Evolutionary conservation across 2,113 vertebrate species (phyloP), one percentile per base, ranked within the genome.

Genomic region (Entosphenus tridentatus): DNA sequence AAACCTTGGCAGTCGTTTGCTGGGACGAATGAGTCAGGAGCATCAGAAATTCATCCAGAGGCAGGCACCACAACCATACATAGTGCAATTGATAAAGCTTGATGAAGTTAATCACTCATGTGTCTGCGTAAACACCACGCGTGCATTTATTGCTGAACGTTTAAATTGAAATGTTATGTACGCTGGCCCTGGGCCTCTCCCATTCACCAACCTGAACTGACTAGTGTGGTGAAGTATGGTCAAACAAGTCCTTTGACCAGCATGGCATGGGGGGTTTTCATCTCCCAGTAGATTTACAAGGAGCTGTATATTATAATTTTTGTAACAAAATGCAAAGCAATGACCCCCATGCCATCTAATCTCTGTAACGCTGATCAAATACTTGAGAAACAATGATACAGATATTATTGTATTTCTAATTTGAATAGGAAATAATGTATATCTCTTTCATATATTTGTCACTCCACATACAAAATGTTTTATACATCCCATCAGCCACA

Each of bases 41-140:
- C 84, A 85, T 72, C 83, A 84, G 71, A 78, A 81, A 57, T 57
- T 75, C 69, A 89, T 82, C 75, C 76, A 69, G 59, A 81, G 76
- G 82, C 83, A 80, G 72, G 58, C 70, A 73, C 70, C 69, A 55
- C 9, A 2, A 39, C 39, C 39, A 39, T 39, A 39, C 39, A 39
- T 39, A 39, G 39, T 39, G 39, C 39, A 39, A 39, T 39, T 65
- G 62, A 65, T n/a, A 16, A 16, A 21, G n/a, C 62, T 9, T 65
- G 8, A 9, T 11, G 9, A 21, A 21, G 62, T 65, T 9, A 65
- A 9, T 16, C 21, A n/a, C 21, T 16, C 21, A 16, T 65, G n/a
- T 21, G n/a, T 65, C 21, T 65, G n/a, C n/a, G 2, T 65, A 8
- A 16, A 16, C 21, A 62, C 16, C 13, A 62, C 21, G 9, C 62